Evolutionary conservation across 2,888 invertebrate species (phyloP), one percentile per base, ranked within the genome.

Genomic region (Brachypalpus laphriformis): DNA sequence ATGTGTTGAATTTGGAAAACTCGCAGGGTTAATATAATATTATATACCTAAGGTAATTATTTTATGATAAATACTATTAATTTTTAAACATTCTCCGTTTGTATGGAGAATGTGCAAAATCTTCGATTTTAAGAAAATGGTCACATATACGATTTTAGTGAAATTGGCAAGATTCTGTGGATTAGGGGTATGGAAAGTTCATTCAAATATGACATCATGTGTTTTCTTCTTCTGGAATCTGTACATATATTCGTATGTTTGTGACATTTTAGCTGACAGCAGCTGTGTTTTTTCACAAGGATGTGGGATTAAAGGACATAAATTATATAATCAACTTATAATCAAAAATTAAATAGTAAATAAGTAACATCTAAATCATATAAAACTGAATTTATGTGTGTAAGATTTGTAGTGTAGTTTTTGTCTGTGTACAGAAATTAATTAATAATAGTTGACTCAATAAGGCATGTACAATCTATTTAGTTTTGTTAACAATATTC

Each of bases 341-440:
- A 22, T 3, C 14, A 4, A 20, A 20, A 68, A 42, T 20, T 7
- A 68, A 31, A 47, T 8, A 14, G 49, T 22, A 20, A 8, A 28
- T 4, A 45, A 63, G 14, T 8, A 42, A 20, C 1, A 59, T 47
- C 25, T 34, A 16, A 51, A 34, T 20, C 11, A n/a, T 28, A 34
- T 16, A 22, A 2, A 57, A 47, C 11, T 34, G 22, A 57, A 56
- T 76, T 6, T 37, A 47, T 75, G 16, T 56, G 65, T 65, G 56
- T 66, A 18, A 31, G n/a, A 49, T 40, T 37, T 65, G 59, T 57
- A 37, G 40, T 70, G 68, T 59, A 61, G 51, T 14, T 74, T 22
- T 51, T 18, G 18, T 51, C n/a, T 37, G 49, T 63, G 51, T 54
- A 22, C n/a, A 34, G 14, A 51, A 51, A 8, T 37, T 61, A 61